Evolutionary conservation across 1,140 invertebrate species (phyloP).

Genomic region (Vanessa tameamea): DNA sequence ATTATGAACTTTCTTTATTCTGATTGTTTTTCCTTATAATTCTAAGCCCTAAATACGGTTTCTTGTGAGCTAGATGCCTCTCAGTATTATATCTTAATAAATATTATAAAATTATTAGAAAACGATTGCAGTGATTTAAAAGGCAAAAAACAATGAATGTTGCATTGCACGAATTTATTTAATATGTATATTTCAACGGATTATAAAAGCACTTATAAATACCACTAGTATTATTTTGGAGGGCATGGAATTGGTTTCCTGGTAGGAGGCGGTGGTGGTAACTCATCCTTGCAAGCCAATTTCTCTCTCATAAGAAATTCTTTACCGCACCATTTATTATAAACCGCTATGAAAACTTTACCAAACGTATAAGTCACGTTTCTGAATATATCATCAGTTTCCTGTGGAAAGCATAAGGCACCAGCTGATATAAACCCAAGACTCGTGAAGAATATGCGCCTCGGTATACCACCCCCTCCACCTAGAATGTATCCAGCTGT

Average conservation of each 20-base stretch:
- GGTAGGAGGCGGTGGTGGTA: slow-evolving; percentile 40
- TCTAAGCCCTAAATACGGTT: too few species aligned
- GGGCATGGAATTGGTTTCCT: slow-evolving; percentile 41
- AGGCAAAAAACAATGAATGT: too few species aligned
- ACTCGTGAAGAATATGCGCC: slow-evolving; percentile 47
- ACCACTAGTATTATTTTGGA: slow-evolving; percentile 34
- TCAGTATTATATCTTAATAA: too few species aligned
- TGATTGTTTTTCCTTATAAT: too few species aligned
- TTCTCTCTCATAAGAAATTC: slow-evolving; percentile 48
- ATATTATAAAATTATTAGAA: too few species aligned
- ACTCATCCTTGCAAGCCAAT: slow-evolving; percentile 53
- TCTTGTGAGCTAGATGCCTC: too few species aligned
- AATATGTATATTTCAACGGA: background rate
- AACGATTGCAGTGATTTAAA: too few species aligned
- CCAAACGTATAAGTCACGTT: slow-evolving; percentile 40
- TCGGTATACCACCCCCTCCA: slow-evolving; percentile 44
- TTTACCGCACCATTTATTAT: slow-evolving; percentile 48
- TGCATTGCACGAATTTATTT: background rate
- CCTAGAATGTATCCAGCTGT: slow-evolving; percentile 47
- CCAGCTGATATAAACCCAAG: slow-evolving; percentile 50
- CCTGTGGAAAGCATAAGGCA: slow-evolving; percentile 60
- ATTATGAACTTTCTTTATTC: too few species aligned
- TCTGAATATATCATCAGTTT: slow-evolving; percentile 60
- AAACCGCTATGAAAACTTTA: slow-evolving; percentile 44
- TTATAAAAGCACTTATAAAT: too few species aligned